Percentiles rank a stretch among this genome's conserved stretches.
Conservation (phyloP, 2,113 vertebrate species). For the Tachycineta bicolor region DNA sequence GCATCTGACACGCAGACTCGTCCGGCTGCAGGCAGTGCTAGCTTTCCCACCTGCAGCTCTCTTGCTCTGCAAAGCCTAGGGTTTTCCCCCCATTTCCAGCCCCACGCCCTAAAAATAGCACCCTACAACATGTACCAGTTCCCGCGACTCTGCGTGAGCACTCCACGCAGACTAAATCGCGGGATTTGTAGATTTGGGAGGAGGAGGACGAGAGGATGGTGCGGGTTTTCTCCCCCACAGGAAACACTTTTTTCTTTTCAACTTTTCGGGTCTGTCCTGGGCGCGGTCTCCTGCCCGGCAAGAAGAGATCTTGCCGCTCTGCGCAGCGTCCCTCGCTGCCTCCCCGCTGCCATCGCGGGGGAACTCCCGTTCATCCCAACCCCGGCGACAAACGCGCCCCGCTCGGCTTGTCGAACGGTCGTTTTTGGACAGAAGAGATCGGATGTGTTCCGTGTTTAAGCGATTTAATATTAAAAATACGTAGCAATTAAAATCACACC, state of each 20-base stretch:
- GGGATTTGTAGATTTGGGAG: not conserved
- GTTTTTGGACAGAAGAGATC: not conserved
- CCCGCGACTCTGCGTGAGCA: not conserved
- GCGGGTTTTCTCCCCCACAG: not conserved
- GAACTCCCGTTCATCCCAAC: not conserved
- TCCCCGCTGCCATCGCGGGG: not conserved
- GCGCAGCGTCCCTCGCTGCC: not conserved
- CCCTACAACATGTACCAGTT: not conserved
- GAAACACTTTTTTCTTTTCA: not conserved
- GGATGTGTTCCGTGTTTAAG: not conserved
- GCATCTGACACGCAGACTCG: too few species aligned
- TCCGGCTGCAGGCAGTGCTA: rapidly evolving
- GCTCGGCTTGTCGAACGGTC: not conserved
- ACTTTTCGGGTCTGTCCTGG: not conserved
- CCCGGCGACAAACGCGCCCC: not conserved
- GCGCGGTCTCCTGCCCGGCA: not conserved
- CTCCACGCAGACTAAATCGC: not conserved
- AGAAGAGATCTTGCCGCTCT: not conserved
- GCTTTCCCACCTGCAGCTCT: too few species aligned
- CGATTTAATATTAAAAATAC: not conserved
- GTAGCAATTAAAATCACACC: not conserved
- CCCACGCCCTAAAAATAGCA: not conserved
- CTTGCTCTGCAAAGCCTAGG: too few species aligned
- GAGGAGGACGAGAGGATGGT: not conserved
- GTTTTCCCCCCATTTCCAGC: not conserved